Conservation (phyloP, 2,797 vertebrate genomes). For the Lagorchestes hirsutus region DNA sequence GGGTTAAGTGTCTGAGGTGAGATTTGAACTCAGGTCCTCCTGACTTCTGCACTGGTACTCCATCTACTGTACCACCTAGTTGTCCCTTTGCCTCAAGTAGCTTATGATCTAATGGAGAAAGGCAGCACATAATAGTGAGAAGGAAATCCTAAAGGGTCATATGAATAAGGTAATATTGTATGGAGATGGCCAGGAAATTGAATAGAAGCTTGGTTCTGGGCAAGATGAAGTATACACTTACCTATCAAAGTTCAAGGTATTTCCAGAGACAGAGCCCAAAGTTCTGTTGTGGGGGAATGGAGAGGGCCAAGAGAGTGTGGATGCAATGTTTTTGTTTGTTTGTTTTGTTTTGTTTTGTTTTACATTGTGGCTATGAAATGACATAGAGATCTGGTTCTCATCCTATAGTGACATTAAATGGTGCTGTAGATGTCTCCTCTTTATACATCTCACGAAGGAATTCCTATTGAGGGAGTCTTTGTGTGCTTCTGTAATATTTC, state of each 20-base stretch:
- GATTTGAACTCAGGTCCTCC: too few species aligned
- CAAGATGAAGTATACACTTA: background rate
- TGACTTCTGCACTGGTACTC: too few species aligned
- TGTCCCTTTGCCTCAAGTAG: background rate
- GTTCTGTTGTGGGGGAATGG: background rate
- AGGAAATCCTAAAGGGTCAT: accelerated
- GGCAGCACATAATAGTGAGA: too few species aligned
- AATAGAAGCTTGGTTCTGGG: background rate
- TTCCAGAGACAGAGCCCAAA: background rate
- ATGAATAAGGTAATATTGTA: background rate
- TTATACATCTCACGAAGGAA: background rate
- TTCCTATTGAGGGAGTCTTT: background rate
- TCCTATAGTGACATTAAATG: background rate
- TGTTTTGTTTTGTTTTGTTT: background rate
- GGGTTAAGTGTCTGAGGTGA: too few species aligned
- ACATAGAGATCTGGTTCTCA: background rate
- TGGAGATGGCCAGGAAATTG: background rate
- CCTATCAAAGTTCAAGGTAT: background rate
- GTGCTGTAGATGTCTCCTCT: background rate
- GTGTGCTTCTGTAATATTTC: background rate
- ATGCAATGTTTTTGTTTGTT: background rate
- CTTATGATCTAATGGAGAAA: background rate
- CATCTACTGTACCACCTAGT: too few species aligned
- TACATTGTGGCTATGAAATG: background rate
- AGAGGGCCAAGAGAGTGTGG: background rate